Evolutionary conservation across 1,140 invertebrate species (phyloP).

Genomic region (Calephelis nemesis): DNA sequence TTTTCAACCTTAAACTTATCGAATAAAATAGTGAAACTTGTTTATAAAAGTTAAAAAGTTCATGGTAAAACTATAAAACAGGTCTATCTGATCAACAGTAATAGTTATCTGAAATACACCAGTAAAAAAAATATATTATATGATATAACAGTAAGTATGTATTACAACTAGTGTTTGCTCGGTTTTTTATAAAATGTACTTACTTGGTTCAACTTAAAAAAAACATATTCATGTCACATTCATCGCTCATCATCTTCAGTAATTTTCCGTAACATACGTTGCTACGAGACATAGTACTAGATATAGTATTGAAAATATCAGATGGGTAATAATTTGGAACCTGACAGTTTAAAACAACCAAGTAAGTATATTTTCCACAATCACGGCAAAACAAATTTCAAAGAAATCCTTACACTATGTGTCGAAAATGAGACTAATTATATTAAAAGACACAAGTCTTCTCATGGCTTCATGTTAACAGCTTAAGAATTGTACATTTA

Average conservation of each 20-base stretch:
- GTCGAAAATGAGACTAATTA: conserved; percentile 35
- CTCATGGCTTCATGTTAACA: conserved; percentile 23
- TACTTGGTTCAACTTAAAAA: not conserved
- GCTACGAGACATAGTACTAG: too few relatives aligned
- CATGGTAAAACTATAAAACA: conserved; percentile 74
- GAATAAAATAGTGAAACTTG: conserved; percentile 63
- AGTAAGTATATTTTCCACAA: conserved; percentile 6
- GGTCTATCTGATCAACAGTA: conserved; percentile 69
- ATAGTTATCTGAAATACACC: conserved; percentile 76
- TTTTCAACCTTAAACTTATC: conserved; percentile 28
- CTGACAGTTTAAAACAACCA: not conserved
- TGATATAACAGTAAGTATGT: conserved; percentile 70
- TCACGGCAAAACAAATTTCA: conserved; percentile 34
- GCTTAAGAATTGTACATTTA: conserved; percentile 28
- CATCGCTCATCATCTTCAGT: too few relatives aligned
- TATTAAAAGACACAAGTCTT: conserved; percentile 28
- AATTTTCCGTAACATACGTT: too few relatives aligned
- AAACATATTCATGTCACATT: not conserved
- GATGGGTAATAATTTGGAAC: not conserved
- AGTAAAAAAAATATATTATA: conserved; percentile 76
- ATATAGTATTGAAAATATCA: not conserved
- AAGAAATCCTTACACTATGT: conserved; percentile 37
- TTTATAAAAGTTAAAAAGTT: conserved; percentile 61
- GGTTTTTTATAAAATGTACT: conserved; percentile 16
- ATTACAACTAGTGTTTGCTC: conserved; percentile 58